phyloP scores from a whole-genome alignment of 2,888 invertebrate genomes.

The Nomada ferruginata region DNA sequence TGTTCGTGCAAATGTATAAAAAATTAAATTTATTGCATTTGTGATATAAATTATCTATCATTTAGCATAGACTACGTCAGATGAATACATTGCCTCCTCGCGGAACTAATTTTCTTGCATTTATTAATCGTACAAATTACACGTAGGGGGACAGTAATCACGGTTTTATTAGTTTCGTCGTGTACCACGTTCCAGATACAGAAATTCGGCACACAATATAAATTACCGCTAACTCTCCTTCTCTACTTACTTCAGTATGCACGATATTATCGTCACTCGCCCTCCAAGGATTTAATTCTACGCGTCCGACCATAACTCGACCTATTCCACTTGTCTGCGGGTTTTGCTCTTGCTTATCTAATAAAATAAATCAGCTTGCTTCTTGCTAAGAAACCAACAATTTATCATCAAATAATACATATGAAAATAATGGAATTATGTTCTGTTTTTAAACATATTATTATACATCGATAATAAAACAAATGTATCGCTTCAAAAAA shows the following conservation, averaged over 20 bases:
- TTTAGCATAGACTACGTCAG: no score
- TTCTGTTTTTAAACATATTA: no score
- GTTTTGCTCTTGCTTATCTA: neutral
- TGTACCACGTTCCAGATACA: neutral
- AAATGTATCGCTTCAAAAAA: no score
- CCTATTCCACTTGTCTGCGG: neutral
- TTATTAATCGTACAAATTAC: neutral
- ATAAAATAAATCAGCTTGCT: neutral
- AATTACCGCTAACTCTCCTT: neutral
- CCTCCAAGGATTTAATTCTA: constrained; percentile 26
- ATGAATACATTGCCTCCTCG: no score
- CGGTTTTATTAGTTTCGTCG: neutral
- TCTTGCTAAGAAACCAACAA: neutral
- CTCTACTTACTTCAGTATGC: constrained; percentile 21
- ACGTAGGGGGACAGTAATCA: neutral
- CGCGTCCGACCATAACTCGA: constrained; percentile 23
- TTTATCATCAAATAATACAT: neutral
- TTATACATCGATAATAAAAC: no score
- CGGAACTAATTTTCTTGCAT: no score
- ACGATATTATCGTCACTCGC: constrained; percentile 9
- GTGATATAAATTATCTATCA: no score
- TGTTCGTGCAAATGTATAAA: no score
- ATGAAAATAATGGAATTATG: no score
- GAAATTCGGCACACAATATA: constrained; percentile 3
- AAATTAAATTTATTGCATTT: no score